A percentile compares a stretch with the other conserved stretches of the same genome.
phyloP scores from a whole-genome alignment of 2,113 vertebrate species.

The Epinephelus cyanopodus region DNA sequence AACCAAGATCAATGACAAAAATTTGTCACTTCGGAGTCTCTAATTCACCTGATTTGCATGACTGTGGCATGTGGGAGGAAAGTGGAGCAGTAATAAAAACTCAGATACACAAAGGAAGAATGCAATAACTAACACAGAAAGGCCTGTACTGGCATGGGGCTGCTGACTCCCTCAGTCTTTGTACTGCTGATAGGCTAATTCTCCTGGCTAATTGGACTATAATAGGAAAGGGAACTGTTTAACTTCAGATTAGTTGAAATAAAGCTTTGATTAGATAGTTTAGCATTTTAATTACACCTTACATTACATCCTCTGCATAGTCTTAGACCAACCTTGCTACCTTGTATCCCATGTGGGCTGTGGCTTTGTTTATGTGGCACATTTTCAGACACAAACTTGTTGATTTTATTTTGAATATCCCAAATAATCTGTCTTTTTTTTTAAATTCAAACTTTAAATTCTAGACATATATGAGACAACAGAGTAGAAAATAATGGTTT shows the following conservation, averaged over 20 bases:
- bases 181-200: conserved; percentile 64
- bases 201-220: conserved; percentile 65
- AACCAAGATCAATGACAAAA: conserved; percentile 30
- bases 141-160: conserved; percentile 33
- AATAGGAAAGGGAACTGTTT: conserved; percentile 60
- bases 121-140: conserved; percentile 55
- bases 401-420: neutral
- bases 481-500: neutral
- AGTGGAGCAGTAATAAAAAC: conserved; percentile 9
- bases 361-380: neutral
- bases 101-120: neutral
- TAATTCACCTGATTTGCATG: conserved; percentile 48
- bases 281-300: conserved; percentile 58
- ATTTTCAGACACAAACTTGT: neutral
- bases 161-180: conserved; percentile 56
- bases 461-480: neutral
- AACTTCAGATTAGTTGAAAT: conserved; percentile 63
- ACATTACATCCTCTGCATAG: conserved; percentile 43
- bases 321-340: conserved; percentile 10
- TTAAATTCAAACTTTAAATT: neutral
- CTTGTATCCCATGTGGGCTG: neutral
- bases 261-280: conserved; percentile 62
- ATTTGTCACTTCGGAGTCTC: conserved; percentile 24
- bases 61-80: conserved; percentile 30
- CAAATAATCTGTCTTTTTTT: too few relatives aligned